Evolutionary conservation across 2,888 invertebrate genomes (phyloP), one percentile per base, ranked within the genome.

Genomic region (Phoenoteleia sp.): DNA sequence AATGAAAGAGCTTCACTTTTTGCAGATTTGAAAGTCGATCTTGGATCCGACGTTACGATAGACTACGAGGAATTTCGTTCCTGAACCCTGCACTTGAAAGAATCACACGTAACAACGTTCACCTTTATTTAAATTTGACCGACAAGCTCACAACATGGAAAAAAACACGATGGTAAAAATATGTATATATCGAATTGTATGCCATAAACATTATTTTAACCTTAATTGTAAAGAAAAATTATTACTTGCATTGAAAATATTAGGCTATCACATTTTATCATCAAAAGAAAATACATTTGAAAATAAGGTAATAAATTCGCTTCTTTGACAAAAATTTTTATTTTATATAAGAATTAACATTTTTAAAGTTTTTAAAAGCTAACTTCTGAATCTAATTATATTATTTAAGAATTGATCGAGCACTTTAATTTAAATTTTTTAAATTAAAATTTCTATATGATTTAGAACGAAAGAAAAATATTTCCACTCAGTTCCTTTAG

Each of bases 51-150:
- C 19, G 77, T 88, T 33, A 88, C 87, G 21, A 83, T 87, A 67
- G 86, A 88, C 60, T 88, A 87, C 69, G 87, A 88, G 29, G 81
- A 81, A 72, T 72, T 89, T 58, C 79, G 87, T 25, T 77, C 85
- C 75, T 86, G 3, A 86, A 89, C 66, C 29, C 60, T 29, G 85
- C 79, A 1, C 81, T 87, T 21, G 89, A 89, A 69, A 86, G 56
- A 77, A 87, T 89, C 47, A 85, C 84, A 45, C 71, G 71, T 56
- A 80, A 87, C 54, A 87, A 83, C 58, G 79, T 76, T 45, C 76
- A 84, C 52, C 81, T 88, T 62, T 88, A 88, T 81, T 89, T 87
- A 74, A 88, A 89, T 76, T 87, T 88, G 21, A 71, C 76, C 29
- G 87, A 89, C 72, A 89, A 88, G 47, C 86, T 87, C 3, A 87